A percentile compares a stretch with the other conserved stretches of the same genome.
Evolutionary conservation across 2,797 vertebrate genomes (phyloP).

Genomic region (Hippopotamyrus pictus): DNA sequence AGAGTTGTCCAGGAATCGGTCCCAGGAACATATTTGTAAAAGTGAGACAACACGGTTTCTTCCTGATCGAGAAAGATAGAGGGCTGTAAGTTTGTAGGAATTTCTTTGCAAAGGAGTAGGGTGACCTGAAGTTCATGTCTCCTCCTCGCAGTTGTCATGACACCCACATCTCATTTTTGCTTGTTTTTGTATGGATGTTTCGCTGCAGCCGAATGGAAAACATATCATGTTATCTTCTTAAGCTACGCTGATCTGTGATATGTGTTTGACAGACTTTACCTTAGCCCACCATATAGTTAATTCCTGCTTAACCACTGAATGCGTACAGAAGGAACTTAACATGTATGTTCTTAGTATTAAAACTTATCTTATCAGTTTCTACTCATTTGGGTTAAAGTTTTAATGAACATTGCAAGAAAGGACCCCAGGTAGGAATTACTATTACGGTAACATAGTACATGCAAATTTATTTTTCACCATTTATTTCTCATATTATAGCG

Average conservation of each 20-base stretch:
- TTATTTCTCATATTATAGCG: background rate
- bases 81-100: constrained; percentile 56
- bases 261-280: background rate
- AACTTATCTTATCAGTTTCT: background rate
- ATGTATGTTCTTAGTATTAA: background rate
- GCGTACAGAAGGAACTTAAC: background rate
- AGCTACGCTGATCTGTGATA: background rate
- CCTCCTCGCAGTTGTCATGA: background rate
- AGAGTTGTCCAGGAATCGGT: constrained; percentile 67
- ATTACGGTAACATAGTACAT: background rate
- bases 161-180: background rate
- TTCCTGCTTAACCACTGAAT: background rate
- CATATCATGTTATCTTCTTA: background rate
- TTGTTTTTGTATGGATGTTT: background rate
- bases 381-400: background rate
- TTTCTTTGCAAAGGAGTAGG: constrained; percentile 21
- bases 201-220: background rate
- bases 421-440: background rate
- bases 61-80: constrained; percentile 56
- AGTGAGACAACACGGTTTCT: constrained; percentile 70
- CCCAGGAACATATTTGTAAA: constrained; percentile 74
- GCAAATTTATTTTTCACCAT: background rate
- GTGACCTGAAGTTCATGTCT: background rate
- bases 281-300: background rate
- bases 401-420: background rate